Percentiles rank a stretch among this genome's conserved stretches.
Evolutionary conservation across 2,888 invertebrate species (phyloP).

Genomic region (Helleia helle): DNA sequence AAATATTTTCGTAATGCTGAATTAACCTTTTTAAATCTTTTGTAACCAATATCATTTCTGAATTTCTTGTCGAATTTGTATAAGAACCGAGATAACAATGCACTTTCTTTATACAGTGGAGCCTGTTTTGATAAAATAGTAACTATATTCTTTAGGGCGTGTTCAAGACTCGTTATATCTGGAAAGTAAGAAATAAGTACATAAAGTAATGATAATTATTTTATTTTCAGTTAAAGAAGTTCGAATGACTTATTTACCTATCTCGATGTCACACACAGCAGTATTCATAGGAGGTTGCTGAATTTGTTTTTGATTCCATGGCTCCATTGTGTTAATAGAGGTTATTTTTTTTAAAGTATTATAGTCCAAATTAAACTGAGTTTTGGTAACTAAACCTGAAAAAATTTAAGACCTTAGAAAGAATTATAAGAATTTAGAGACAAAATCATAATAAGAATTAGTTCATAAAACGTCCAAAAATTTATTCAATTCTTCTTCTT

Average conservation of each 20-base stretch:
- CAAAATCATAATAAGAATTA: too few species aligned
- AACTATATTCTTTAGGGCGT: constrained; percentile 36
- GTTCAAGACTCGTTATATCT: constrained; percentile 40
- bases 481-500: too few species aligned
- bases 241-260: constrained; percentile 40
- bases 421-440: too few species aligned
- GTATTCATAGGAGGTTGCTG: constrained; percentile 53
- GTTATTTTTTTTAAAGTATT: too few species aligned
- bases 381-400: too few species aligned
- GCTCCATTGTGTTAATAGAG: too few species aligned
- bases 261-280: constrained; percentile 24
- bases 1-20: constrained; percentile 66
- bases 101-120: constrained; percentile 68
- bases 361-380: too few species aligned
- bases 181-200: constrained; percentile 24
- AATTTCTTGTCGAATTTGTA: constrained; percentile 76
- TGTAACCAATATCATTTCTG: constrained; percentile 71
- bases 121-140: constrained; percentile 52
- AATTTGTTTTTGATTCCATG: constrained; percentile 47
- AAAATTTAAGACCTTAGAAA: too few species aligned
- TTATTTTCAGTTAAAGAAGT: too few species aligned
- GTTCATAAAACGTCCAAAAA: too few species aligned
- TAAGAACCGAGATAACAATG: constrained; percentile 67
- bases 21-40: constrained; percentile 68
- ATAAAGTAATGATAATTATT: too few species aligned